Conservation (phyloP, 2,888 invertebrate genomes). For the Lasioglossum zephyrum region DNA sequence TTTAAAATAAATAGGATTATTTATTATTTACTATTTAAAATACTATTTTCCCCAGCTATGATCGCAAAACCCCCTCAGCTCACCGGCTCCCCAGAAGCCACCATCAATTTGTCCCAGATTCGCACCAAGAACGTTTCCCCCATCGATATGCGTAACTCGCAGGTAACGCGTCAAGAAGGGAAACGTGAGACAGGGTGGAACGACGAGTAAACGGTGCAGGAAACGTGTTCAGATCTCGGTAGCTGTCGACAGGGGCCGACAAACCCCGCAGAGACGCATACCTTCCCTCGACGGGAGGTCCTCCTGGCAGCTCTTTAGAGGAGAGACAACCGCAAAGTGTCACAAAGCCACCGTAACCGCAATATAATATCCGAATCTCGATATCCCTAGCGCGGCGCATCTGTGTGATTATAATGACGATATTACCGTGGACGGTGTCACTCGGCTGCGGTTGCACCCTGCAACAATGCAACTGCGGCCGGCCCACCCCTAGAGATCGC, state of each 20-base stretch:
- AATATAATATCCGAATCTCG: constrained; percentile 50
- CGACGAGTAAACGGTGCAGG: background rate
- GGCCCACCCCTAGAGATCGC: constrained; percentile 56
- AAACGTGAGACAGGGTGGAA: constrained; percentile 40
- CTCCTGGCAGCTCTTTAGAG: constrained; percentile 35
- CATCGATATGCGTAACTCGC: background rate
- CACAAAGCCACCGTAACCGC: constrained; percentile 64
- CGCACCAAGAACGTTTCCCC: background rate
- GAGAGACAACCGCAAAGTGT: background rate
- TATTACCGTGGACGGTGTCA: constrained; percentile 55
- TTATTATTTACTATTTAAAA: too few species aligned
- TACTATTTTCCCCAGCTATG: too few species aligned
- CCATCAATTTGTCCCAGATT: constrained; percentile 5
- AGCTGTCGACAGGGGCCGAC: constrained; percentile 68
- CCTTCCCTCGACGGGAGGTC: constrained; percentile 53
- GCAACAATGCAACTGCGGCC: constrained; percentile 47
- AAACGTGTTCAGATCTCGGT: constrained; percentile 55
- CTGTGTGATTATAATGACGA: constrained; percentile 65
- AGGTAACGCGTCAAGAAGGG: background rate
- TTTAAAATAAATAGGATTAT: too few species aligned
- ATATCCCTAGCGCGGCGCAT: constrained; percentile 59
- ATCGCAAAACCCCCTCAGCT: background rate
- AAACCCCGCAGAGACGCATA: constrained; percentile 50
- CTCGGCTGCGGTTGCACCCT: constrained; percentile 26
- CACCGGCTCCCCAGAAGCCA: background rate